A percentile compares a stretch with the other conserved stretches of the same genome.
phyloP scores from a whole-genome alignment of 2,113 vertebrate genomes.

The Copsychus sechellarum region DNA sequence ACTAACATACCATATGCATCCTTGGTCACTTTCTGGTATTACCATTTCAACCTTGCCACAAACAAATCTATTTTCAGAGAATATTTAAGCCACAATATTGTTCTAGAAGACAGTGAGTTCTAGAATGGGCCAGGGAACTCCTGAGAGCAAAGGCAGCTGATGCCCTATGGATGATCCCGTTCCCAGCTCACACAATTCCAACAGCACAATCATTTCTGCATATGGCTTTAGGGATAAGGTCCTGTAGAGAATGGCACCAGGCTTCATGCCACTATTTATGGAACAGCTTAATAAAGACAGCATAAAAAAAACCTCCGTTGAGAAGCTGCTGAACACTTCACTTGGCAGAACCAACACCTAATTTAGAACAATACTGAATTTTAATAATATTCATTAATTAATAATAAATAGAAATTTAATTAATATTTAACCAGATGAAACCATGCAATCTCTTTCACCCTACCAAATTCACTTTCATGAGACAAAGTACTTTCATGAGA shows the following conservation, averaged over 20 bases:
- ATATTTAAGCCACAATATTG: background rate
- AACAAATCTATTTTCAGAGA: background rate
- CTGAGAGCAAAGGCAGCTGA: background rate
- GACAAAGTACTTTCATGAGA: background rate
- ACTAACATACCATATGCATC: accelerated
- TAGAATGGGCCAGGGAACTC: background rate
- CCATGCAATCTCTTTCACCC: background rate
- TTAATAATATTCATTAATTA: no score
- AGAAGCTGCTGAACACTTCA: background rate
- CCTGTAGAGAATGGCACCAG: background rate
- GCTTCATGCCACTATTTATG: background rate
- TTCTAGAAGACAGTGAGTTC: background rate
- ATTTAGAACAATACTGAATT: background rate
- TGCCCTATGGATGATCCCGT: background rate
- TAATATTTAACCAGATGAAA: background rate
- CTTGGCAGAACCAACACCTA: background rate
- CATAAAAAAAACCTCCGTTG: background rate
- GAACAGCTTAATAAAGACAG: background rate
- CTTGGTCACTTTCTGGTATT: background rate
- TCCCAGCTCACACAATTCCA: background rate
- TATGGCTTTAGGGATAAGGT: background rate
- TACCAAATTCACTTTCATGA: background rate
- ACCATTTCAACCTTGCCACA: background rate
- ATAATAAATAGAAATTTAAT: background rate
- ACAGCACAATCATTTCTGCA: background rate